Conservation (phyloP, 2,113 vertebrate genomes). For the Lamprotornis superbus region DNA sequence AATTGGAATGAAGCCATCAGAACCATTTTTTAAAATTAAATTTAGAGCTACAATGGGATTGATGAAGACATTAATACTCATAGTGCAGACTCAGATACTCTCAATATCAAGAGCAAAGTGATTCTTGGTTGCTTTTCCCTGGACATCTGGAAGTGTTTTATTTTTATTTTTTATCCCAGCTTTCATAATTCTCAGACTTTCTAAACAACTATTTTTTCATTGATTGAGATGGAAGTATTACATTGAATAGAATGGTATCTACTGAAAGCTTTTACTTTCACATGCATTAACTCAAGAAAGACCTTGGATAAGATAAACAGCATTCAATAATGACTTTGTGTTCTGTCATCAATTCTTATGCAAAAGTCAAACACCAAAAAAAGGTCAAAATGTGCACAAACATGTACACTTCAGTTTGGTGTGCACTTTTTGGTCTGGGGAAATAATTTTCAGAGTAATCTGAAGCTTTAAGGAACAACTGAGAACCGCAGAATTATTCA, state of each 20-base stretch:
- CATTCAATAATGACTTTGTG: neutral
- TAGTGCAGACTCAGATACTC: neutral
- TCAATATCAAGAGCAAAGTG: neutral
- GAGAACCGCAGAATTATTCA: neutral
- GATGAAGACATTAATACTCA: neutral
- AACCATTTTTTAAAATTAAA: neutral
- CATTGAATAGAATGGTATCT: neutral
- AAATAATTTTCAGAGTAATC: neutral
- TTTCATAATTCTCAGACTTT: neutral
- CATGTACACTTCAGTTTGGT: neutral
- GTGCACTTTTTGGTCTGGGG: neutral
- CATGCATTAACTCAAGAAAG: neutral
- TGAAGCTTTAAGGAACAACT: neutral
- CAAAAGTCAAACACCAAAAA: neutral
- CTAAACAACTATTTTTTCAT: neutral
- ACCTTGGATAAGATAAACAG: neutral
- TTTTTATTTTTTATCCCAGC: neutral
- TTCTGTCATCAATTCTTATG: neutral
- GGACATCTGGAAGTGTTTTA: neutral
- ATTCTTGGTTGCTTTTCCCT: neutral
- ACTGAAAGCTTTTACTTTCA: neutral
- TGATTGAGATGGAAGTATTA: neutral
- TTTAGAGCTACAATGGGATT: neutral
- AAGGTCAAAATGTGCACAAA: neutral
- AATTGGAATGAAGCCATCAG: neutral